phyloP scores from a whole-genome alignment of 2,888 invertebrate genomes.

The Idaea biselata region DNA sequence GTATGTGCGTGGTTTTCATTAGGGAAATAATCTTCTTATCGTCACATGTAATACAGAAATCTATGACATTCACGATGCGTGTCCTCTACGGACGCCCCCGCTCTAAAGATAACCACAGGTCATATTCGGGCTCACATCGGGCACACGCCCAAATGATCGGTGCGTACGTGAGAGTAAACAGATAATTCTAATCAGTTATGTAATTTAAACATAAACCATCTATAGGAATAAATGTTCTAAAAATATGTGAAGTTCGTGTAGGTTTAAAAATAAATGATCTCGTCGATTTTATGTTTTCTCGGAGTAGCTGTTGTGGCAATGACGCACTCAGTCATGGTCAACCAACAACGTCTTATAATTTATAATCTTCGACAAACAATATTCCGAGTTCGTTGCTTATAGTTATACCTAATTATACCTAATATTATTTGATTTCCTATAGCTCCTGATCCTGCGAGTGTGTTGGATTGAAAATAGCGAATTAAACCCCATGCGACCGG shows the following conservation, averaged over 20 bases:
- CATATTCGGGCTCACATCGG: conserved; percentile 44
- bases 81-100: conserved; percentile 54
- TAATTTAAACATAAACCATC: background rate
- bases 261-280: background rate
- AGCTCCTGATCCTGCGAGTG: no score
- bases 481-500: no score
- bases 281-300: background rate
- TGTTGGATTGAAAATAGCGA: no score
- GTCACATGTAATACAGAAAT: conserved; percentile 34
- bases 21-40: conserved; percentile 3
- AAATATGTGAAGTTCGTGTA: background rate
- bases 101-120: conserved; percentile 70
- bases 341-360: background rate
- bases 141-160: conserved; percentile 59
- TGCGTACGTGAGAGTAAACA: background rate
- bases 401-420: no score
- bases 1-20: conserved; percentile 14
- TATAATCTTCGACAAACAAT: no score
- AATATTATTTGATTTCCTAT: no score
- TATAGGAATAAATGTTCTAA: background rate
- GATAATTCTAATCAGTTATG: background rate
- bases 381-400: no score
- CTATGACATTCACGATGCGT: conserved; percentile 55
- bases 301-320: conserved; percentile 12
- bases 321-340: conserved; percentile 22